A percentile compares a stretch with the other conserved stretches of the same genome.
phyloP scores from a whole-genome alignment of 92 coral and sea anemone species.

The Desmophyllum pertusum region DNA sequence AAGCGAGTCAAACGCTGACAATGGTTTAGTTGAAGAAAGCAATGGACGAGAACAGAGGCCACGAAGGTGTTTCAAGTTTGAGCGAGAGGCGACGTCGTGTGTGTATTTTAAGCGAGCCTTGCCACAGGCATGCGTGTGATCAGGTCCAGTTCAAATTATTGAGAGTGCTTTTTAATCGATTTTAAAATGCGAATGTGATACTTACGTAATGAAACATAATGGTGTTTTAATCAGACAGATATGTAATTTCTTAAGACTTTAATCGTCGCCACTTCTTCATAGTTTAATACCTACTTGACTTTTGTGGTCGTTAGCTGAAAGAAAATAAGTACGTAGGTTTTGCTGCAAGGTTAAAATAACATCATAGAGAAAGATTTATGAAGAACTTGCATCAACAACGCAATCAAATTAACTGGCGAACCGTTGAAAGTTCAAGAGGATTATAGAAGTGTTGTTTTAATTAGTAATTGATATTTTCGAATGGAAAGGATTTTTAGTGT shows the following conservation, averaged over 20 bases:
- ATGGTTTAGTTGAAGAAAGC: neutral
- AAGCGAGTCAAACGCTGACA: neutral
- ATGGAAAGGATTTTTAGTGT: neutral
- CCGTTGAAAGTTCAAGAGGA: slow-evolving; percentile 9
- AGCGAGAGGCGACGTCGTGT: slow-evolving; percentile 1
- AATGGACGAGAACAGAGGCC: neutral
- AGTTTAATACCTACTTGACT: neutral
- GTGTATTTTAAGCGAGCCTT: neutral
- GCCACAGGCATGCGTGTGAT: neutral
- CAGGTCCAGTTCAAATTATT: too few species aligned
- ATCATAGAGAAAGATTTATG: neutral
- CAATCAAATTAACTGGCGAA: neutral
- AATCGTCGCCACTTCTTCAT: neutral
- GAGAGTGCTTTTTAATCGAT: neutral
- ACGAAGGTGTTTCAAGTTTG: neutral
- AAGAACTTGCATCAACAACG: neutral
- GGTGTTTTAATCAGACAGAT: neutral
- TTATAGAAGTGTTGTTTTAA: slow-evolving; percentile 34
- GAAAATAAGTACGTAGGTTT: neutral
- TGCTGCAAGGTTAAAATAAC: neutral
- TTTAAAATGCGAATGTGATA: neutral
- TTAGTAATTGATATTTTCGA: slow-evolving; percentile 32
- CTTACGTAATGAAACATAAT: neutral
- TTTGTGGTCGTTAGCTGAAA: neutral
- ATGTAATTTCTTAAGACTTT: neutral